phyloP scores from a whole-genome alignment of 2,888 invertebrate genomes.

The Peribatodes rhomboidaria region DNA sequence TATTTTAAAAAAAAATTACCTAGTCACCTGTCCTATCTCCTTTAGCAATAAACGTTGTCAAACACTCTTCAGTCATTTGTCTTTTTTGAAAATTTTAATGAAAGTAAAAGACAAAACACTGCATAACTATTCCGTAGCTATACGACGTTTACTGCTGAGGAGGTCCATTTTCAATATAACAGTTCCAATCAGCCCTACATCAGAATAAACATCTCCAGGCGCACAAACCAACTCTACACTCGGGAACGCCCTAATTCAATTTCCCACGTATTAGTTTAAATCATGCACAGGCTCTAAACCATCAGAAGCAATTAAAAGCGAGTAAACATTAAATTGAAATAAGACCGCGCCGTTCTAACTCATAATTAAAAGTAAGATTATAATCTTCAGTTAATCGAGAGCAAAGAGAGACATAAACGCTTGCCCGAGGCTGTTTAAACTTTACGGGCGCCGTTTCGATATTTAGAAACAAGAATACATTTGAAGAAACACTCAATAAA shows the following conservation, averaged over 20 bases:
- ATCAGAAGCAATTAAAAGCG: slow-evolving; percentile 51
- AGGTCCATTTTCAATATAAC: not conserved
- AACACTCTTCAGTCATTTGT: too few relatives aligned
- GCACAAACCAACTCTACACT: slow-evolving; percentile 2
- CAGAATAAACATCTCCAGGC: slow-evolving; percentile 11
- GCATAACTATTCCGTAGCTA: too few relatives aligned
- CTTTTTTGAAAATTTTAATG: too few relatives aligned
- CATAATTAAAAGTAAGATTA: slow-evolving; percentile 62
- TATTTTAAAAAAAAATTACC: too few relatives aligned
- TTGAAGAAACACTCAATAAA: not conserved
- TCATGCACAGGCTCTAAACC: slow-evolving; percentile 41
- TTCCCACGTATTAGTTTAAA: slow-evolving; percentile 41
- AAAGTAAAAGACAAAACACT: too few relatives aligned
- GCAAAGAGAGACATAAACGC: slow-evolving; percentile 67
- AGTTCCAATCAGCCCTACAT: slow-evolving; percentile 1
- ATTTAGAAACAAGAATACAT: not conserved
- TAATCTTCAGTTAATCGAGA: slow-evolving; percentile 61
- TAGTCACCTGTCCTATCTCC: too few relatives aligned
- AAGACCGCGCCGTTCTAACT: slow-evolving; percentile 51
- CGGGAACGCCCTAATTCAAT: slow-evolving; percentile 39
- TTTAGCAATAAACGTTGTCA: too few relatives aligned
- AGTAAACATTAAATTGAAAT: slow-evolving; percentile 59
- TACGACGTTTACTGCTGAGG: too few relatives aligned
- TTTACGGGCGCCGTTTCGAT: slow-evolving; percentile 17
- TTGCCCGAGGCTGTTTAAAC: slow-evolving; percentile 53